Conservation (phyloP, 2,797 vertebrate species). For the Anomalospiza imberbis region DNA sequence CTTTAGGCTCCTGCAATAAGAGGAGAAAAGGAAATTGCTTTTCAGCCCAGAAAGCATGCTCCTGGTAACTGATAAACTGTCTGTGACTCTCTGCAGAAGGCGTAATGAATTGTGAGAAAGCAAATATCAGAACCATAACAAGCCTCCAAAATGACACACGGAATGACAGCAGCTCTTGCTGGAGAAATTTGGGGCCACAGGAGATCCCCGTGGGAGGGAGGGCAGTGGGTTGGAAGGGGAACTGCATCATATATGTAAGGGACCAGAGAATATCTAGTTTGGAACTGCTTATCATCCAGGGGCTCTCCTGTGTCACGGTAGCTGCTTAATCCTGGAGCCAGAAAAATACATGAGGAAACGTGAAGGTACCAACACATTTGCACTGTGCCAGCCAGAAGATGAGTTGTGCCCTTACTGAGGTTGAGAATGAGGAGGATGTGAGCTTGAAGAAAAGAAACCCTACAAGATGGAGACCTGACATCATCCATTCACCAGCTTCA, state of each 20-base stretch:
- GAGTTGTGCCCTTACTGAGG: neutral
- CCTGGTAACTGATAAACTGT: constrained; percentile 46
- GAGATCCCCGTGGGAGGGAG: neutral
- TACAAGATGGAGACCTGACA: neutral
- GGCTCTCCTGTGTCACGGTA: neutral
- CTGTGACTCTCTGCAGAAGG: neutral
- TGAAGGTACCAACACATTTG: accelerated
- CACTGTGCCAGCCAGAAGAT: neutral
- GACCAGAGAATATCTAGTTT: neutral
- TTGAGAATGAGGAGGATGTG: neutral
- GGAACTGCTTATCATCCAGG: neutral
- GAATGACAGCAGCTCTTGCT: neutral
- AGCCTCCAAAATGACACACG: neutral
- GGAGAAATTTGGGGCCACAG: neutral
- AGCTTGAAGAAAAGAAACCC: neutral
- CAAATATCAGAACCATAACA: neutral
- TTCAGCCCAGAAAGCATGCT: constrained; percentile 36
- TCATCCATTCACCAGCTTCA: neutral
- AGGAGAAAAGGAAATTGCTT: constrained; percentile 64
- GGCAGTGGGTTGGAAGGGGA: neutral
- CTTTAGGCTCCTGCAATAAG: constrained; percentile 34
- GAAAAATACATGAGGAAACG: accelerated
- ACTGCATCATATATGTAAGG: neutral
- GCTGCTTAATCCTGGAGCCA: neutral
- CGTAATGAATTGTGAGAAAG: neutral